Evolutionary conservation across 2,113 vertebrate genomes (phyloP), one percentile per base, ranked within the genome.

Genomic region (Hippocampus guttulatus): DNA sequence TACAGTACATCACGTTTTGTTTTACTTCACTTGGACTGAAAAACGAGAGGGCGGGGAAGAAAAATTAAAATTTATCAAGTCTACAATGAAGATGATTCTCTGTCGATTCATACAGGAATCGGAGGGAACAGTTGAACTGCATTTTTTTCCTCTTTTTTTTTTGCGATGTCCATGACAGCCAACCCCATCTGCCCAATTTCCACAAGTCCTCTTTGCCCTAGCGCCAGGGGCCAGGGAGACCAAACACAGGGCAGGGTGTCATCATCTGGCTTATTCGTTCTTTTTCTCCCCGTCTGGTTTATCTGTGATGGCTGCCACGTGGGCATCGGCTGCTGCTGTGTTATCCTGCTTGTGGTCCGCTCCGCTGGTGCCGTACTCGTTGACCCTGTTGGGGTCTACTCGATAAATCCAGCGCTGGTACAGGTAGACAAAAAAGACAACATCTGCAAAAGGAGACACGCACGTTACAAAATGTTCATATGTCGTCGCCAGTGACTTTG

Each of bases 351-450:
- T 12, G 0, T 68, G 90, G 8, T 91, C 90, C 68, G 90, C 89
- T 64, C 96, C 95, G 0, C 95, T 96, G 77, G 95, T 94, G 61
- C 96, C 96, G 0, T 95, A 98, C 81, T 98, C 95, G 0, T 98
- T 96, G 76, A 96, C 82, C 5, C 95, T 91, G 20, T 93, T 95
- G 66, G 93, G 95, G 86, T 97, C 96, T 10, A 96, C 95, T 64
- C 95, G 89, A 83, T 96, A 96, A 88, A 97, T 97, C 95, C 95
- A 98, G 78, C 96, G 95, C 81, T 98, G 96, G 80, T 97, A 97
- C 89, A 98, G 92, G 88, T 97, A 97, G 82, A 97, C 92, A 90
- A 97, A 97, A 90, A 98, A 98, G 12, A 98, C 95, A 18, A 98
- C 95, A 25, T 97, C 95, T 98, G 86, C 3, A 68, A 6, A 65